phyloP scores from a whole-genome alignment of 2,888 invertebrate species.

The Cephus rjabovi region DNA sequence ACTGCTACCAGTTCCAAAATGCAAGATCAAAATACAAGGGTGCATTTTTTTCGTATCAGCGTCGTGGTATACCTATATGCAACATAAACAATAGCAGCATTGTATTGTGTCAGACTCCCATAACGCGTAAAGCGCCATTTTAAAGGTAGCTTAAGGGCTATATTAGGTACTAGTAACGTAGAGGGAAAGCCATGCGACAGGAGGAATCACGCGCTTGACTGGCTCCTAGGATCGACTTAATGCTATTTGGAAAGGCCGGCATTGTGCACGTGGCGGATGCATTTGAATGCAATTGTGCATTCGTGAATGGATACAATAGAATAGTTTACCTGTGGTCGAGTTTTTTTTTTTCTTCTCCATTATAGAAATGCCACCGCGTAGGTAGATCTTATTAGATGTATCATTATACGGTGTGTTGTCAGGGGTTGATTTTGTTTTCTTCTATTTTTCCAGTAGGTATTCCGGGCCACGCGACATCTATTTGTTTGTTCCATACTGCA shows the following conservation, averaged over 20 bases:
- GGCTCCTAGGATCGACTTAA: constrained; percentile 45
- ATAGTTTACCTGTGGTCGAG: constrained; percentile 2
- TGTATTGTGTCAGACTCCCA: constrained; percentile 24
- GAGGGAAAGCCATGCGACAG: constrained; percentile 33
- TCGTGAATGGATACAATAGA: neutral
- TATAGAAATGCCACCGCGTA: constrained; percentile 2
- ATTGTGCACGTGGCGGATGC: constrained; percentile 41
- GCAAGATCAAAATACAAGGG: neutral
- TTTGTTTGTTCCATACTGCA: neutral
- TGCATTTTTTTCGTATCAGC: neutral
- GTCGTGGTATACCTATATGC: neutral
- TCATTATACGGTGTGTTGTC: neutral
- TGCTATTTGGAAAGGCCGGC: constrained; percentile 41
- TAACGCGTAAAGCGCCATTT: constrained; percentile 27
- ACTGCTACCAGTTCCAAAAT: neutral
- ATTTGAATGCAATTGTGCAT: constrained; percentile 20
- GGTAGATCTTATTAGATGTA: neutral
- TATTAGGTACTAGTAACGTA: constrained; percentile 15
- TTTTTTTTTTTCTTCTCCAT: neutral
- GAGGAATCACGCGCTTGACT: constrained; percentile 39
- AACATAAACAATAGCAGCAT: constrained; percentile 28
- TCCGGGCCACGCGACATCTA: neutral
- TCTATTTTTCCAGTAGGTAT: neutral
- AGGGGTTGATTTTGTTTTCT: neutral
- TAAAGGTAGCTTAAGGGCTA: constrained; percentile 21